Evolutionary conservation across 2,113 vertebrate genomes (phyloP).

Genomic region (Oryzias curvinotus): DNA sequence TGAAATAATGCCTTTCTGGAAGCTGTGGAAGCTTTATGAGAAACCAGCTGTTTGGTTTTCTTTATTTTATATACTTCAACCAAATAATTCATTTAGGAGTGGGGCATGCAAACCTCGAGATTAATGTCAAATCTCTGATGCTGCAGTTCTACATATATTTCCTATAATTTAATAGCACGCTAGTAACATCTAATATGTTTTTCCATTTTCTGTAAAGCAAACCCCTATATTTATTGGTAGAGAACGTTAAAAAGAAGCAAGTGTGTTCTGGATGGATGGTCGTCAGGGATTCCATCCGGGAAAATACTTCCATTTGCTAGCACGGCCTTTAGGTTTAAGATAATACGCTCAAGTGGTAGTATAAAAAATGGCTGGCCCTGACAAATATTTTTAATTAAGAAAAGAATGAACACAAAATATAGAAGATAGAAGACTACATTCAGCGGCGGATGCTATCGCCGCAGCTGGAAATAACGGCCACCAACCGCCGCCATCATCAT

Average conservation of each 20-base stretch:
- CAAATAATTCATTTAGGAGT: too few relatives aligned
- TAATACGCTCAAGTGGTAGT: not conserved
- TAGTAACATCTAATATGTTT: too few relatives aligned
- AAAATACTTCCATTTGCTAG: conserved; percentile 27
- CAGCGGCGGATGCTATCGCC: conserved; percentile 4
- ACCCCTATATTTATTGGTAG: not conserved
- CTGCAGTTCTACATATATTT: too few relatives aligned
- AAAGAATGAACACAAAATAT: too few relatives aligned
- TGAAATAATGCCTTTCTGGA: too few relatives aligned
- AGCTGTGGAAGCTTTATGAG: too few relatives aligned
- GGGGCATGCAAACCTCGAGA: too few relatives aligned
- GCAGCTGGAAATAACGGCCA: conserved; percentile 60
- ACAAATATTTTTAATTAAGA: rapidly evolving
- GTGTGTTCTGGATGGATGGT: rapidly evolving
- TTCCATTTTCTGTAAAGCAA: not conserved
- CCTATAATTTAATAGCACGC: too few relatives aligned
- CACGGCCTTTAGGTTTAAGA: conserved; percentile 14
- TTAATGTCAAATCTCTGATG: too few relatives aligned
- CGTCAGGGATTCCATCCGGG: not conserved
- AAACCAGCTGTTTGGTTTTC: too few relatives aligned
- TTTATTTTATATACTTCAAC: too few relatives aligned
- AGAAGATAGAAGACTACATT: too few relatives aligned
- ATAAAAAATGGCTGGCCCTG: rapidly evolving
- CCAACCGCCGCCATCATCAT: conserved; percentile 56
- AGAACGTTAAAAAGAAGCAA: not conserved